Evolutionary conservation across 2,797 vertebrate species (phyloP), one percentile per base, ranked within the genome.

Genomic region (Aselliscus stoliczkanus): DNA sequence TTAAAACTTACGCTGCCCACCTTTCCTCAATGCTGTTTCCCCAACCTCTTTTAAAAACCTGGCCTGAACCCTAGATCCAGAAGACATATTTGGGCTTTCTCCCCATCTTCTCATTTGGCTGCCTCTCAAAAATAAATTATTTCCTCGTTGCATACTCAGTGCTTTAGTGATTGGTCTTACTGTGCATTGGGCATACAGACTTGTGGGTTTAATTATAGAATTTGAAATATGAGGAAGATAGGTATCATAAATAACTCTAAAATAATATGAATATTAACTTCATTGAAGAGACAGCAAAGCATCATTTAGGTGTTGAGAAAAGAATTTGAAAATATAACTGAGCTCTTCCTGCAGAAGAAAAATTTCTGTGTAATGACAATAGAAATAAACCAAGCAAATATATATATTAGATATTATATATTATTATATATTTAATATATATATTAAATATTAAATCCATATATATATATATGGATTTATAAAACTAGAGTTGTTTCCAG

Each of bases 321-420:
- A 60, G 18, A 75, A 83, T 4, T 83, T 83, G n/a, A 89, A 94
- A 83, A 69, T 83, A 83, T n/a, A 5, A 89, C 20, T 65, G 25
- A 76, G 20, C 60, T 52, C 52, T 76, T 29, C 29, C 7, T 60
- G 67, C 39, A 73, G 44, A 50, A 60, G 11, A 5, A 54, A 50
- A 86, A 50, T 39, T 77, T 69, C 4, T 80, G 17, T 85, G 27
- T 37, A 34, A 79, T 15, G n/a, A 56, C 39, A 25, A 84, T 34
- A 84, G 5, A 92, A 67, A 20, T 2, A 90, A 90, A 44, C 17
- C 29, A 1, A 79, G 25, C 13, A 23, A 87, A 80, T 9, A 21
- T 44, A 64, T 37, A 8, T 44, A 54, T 81, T 1, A 72, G 10
- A 1, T 44, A 56, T 37, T 88, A 84, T 17, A 56, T n/a, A n/a